These are phyloP conservation scores for Drosophila sp. DNA, from an alignment of 1,140 invertebrate genomes.

Conservation along the genomic window DNA sequence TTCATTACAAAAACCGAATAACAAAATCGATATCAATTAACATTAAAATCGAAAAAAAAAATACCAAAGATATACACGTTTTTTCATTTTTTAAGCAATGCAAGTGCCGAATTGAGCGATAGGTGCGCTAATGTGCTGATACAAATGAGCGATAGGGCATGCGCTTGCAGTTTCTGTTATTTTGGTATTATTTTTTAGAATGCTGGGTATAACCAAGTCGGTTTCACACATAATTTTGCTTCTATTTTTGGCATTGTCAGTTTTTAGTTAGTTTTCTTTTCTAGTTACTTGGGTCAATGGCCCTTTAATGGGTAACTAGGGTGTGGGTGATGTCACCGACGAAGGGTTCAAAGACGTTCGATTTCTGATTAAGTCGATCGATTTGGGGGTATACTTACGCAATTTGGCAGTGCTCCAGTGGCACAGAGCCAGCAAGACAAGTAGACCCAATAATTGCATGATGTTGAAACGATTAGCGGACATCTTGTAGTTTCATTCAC, in stretches of 20 bases:
- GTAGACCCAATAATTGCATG: conserved; percentile 19
- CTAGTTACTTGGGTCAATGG: conserved; percentile 25
- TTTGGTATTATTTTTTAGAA: too few relatives aligned
- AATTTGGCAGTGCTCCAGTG: conserved; percentile 54
- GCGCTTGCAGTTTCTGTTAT: too few relatives aligned
- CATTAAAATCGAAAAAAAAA: too few relatives aligned
- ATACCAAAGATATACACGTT: too few relatives aligned
- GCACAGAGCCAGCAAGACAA: conserved; percentile 35
- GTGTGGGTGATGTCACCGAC: neutral
- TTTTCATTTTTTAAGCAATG: too few relatives aligned
- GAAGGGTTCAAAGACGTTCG: neutral
- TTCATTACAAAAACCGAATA: too few relatives aligned
- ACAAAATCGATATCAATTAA: too few relatives aligned
- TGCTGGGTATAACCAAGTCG: too few relatives aligned
- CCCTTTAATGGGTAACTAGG: neutral
- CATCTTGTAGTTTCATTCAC: conserved; percentile 42
- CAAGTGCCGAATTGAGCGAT: neutral
- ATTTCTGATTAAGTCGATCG: neutral
- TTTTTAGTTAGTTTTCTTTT: conserved; percentile 25
- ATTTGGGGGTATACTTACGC: conserved; percentile 46
- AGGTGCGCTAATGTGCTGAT: too few relatives aligned
- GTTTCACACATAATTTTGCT: neutral
- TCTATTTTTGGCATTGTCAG: conserved; percentile 9
- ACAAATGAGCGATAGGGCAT: too few relatives aligned
- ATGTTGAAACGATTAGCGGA: conserved; percentile 19